Evolutionary conservation across 2,113 vertebrate genomes (phyloP).

Genomic region (Nestor notabilis): DNA sequence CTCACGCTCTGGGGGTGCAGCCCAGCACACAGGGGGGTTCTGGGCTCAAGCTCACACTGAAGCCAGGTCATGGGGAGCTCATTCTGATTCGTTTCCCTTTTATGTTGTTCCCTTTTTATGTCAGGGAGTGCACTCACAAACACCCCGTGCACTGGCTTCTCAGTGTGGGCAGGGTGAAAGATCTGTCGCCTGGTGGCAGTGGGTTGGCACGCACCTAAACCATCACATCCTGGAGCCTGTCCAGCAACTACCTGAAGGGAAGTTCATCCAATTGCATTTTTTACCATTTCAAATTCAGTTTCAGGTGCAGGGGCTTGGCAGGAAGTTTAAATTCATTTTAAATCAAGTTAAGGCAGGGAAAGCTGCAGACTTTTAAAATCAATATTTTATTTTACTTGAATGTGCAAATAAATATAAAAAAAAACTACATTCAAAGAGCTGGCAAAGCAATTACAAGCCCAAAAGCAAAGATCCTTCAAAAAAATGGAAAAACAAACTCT

Average conservation of each 20-base stretch:
- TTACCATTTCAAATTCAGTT: neutral
- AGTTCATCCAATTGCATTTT: neutral
- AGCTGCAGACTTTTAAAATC: constrained; percentile 50
- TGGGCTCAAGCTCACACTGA: no score
- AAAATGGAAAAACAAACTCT: constrained; percentile 53
- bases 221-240: neutral
- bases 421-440: constrained; percentile 81
- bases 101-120: fast-evolving
- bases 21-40: no score
- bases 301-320: neutral
- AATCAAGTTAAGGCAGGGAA: neutral
- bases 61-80: no score
- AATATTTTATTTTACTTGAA: constrained; percentile 78
- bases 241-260: neutral
- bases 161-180: neutral
- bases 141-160: neutral
- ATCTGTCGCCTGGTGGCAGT: neutral
- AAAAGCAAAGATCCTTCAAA: constrained; percentile 70
- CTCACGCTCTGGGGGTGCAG: no score
- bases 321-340: no score
- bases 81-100: no score
- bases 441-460: constrained; percentile 74
- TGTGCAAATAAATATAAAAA: constrained; percentile 86
- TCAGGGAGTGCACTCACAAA: fast-evolving
- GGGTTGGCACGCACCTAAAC: no score